Evolutionary conservation across 2,888 invertebrate genomes (phyloP), one percentile per base, ranked within the genome.

Genomic region (Athripsodes cinereus): DNA sequence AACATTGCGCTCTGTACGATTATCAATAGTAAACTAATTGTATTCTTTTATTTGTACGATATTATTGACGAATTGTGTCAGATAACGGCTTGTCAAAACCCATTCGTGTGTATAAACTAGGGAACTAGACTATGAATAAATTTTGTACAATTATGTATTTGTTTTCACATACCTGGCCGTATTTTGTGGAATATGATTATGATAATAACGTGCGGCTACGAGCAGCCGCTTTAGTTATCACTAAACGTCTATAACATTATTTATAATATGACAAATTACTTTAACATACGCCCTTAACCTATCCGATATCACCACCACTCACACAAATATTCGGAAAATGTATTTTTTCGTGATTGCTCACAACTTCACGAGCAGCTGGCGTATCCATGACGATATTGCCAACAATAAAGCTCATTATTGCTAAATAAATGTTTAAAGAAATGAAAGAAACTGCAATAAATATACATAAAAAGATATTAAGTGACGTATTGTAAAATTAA

Each of bases 21-120:
- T n/a, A n/a, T n/a, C n/a, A 26, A 26, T 26, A 26, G 3, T 3
- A 6, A 26, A 26, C 26, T 26, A 26, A 26, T 26, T 26, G 10
- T 10, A 26, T 26, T 26, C 26, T 3, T 26, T 26, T 26, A 26
- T 26, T 26, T 26, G 26, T 10, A 26, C 10, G 26, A 26, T 26
- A 26, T 26, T 26, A 26, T 26, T 26, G 26, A 26, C 10, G 16
- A 58, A 58, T 50, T 40, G 55, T 59, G 59, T 59, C 58, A 69
- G 65, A 56, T 74, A 75, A 73, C 75, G 74, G 74, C 75, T 71
- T 68, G 64, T 53, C 65, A 66, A 68, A 67, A 70, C 68, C 13
- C 67, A 66, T 68, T 68, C 65, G 64, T 64, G 66, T 67, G 66
- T 65, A 64, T 65, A 60, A 65, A 65, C 57, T 62, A 61, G 55